Percentiles rank a stretch among this genome's conserved stretches.
These are phyloP conservation scores for Artibeus jamaicensis DNA, from an alignment of 2,797 vertebrate species.

Conservation along the genomic window DNA sequence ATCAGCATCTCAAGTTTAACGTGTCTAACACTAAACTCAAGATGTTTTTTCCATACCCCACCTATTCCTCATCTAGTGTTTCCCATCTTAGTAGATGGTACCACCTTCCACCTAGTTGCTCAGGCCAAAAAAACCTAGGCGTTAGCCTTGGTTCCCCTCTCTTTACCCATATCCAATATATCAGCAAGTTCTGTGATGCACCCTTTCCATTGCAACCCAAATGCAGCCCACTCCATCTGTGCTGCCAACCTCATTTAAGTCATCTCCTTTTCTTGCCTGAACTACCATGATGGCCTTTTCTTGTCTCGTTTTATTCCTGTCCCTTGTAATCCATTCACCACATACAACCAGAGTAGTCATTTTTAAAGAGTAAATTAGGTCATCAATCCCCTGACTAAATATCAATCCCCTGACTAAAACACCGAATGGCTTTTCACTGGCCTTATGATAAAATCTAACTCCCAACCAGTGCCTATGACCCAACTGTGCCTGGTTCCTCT, in stretches of 20 bases:
- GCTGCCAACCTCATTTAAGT: neutral
- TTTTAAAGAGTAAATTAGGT: neutral
- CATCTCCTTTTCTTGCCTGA: neutral
- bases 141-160: neutral
- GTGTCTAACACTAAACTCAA: neutral
- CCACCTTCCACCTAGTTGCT: neutral
- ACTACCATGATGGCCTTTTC: neutral
- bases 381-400: neutral
- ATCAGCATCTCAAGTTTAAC: neutral
- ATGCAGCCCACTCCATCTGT: neutral
- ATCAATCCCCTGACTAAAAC: neutral
- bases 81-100: neutral
- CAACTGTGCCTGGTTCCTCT: neutral
- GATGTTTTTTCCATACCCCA: neutral
- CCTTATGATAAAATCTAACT: neutral
- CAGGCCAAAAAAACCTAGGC: neutral
- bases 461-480: neutral
- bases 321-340: neutral
- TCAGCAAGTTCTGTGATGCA: neutral
- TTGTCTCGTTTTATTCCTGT: neutral
- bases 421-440: neutral
- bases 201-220: neutral
- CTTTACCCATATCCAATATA: neutral
- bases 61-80: constrained; percentile 20
- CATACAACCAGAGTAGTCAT: neutral